Conservation (phyloP, 2,797 vertebrate genomes). For the Garrulus glandarius region DNA sequence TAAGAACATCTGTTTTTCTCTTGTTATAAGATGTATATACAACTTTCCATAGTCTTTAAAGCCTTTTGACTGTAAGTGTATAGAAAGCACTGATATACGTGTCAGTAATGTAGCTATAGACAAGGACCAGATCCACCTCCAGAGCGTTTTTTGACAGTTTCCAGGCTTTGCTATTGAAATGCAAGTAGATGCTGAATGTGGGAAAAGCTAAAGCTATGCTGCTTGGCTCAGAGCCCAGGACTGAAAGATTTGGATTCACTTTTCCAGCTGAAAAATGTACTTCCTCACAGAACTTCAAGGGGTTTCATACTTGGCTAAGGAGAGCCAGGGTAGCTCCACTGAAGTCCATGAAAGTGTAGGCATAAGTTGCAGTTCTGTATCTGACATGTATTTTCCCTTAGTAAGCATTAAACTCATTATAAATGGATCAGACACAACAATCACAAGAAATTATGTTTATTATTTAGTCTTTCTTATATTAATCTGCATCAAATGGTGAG, state of each 20-base stretch:
- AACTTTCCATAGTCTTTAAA: slow-evolving; percentile 42
- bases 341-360: neutral
- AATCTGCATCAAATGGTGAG: neutral
- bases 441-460: neutral
- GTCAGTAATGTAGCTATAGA: slow-evolving; percentile 45
- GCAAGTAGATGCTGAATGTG: slow-evolving; percentile 56
- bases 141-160: slow-evolving; percentile 50
- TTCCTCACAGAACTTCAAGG: slow-evolving; percentile 35
- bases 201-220: slow-evolving; percentile 60
- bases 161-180: slow-evolving; percentile 42
- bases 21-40: slow-evolving; percentile 43
- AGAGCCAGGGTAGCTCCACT: neutral
- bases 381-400: neutral
- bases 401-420: neutral
- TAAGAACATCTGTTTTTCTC: slow-evolving; percentile 33
- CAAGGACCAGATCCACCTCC: slow-evolving; percentile 57
- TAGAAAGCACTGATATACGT: slow-evolving; percentile 22
- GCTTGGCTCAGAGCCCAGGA: slow-evolving; percentile 60
- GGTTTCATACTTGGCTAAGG: neutral
- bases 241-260: slow-evolving; percentile 45
- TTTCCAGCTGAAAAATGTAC: slow-evolving; percentile 43
- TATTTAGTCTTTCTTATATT: neutral
- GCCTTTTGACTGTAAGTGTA: slow-evolving; percentile 28
- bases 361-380: neutral
- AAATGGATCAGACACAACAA: neutral